Conservation (phyloP, 1,140 invertebrate species). For the Eubasilissa regina region DNA sequence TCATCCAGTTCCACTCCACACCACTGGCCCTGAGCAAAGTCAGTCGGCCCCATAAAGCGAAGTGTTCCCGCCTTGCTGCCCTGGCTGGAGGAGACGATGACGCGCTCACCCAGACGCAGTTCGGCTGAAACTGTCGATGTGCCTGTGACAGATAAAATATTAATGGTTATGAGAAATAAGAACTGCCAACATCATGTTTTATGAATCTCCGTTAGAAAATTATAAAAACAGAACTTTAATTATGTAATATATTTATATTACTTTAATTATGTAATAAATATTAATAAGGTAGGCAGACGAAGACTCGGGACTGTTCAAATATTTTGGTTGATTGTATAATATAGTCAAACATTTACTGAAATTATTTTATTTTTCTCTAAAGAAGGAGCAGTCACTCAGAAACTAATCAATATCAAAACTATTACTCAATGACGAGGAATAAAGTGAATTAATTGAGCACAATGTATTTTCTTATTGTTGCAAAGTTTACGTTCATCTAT, state of each 20-base stretch:
- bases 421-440: too few species aligned
- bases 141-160: slow-evolving; percentile 66
- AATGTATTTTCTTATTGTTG: too few species aligned
- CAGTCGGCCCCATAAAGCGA: slow-evolving; percentile 87
- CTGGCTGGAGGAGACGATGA: slow-evolving; percentile 87
- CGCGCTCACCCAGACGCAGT: slow-evolving; percentile 89
- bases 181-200: too few species aligned
- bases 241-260: neutral
- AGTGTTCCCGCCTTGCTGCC: slow-evolving; percentile 92
- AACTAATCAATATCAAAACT: too few species aligned
- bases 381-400: too few species aligned
- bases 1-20: slow-evolving; percentile 96
- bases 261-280: neutral
- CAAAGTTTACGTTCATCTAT: too few species aligned
- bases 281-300: neutral
- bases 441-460: too few species aligned
- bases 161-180: too few species aligned
- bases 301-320: neutral
- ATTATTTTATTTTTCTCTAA: too few species aligned
- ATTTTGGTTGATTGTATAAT: too few species aligned
- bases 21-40: slow-evolving; percentile 94
- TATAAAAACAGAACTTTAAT: neutral
- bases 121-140: slow-evolving; percentile 77
- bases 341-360: too few species aligned
- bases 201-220: neutral